A percentile compares a stretch with the other conserved stretches of the same genome.
Evolutionary conservation across 2,797 vertebrate genomes (phyloP).

Genomic region (Vireo griseus): DNA sequence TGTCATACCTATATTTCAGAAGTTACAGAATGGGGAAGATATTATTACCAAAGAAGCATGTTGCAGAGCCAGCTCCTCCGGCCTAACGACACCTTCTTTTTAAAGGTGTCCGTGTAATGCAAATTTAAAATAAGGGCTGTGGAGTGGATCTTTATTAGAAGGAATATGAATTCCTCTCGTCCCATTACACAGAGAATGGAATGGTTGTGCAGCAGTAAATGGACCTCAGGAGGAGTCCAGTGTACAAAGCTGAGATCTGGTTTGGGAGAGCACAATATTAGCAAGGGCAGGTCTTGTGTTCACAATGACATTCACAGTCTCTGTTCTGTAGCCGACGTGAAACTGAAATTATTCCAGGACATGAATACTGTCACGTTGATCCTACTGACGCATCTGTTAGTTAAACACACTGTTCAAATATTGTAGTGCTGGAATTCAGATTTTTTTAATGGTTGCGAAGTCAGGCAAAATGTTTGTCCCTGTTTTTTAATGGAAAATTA

Average conservation of each 20-base stretch:
- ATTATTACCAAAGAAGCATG: slow-evolving; percentile 85
- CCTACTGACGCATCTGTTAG: not conserved
- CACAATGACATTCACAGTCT: not conserved
- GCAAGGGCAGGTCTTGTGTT: not conserved
- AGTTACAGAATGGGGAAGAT: slow-evolving; percentile 88
- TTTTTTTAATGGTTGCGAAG: not conserved
- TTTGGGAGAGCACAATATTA: not conserved
- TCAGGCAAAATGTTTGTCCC: not conserved
- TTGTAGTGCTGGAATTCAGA: not conserved
- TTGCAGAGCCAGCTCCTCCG: slow-evolving; percentile 82
- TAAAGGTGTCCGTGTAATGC: slow-evolving; percentile 77
- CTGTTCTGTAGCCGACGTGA: not conserved
- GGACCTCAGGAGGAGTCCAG: not conserved
- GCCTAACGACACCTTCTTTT: slow-evolving; percentile 84
- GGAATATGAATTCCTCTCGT: not conserved
- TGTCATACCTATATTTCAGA: slow-evolving; percentile 97
- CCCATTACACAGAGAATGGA: not conserved
- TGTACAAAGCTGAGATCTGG: not conserved
- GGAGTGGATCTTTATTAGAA: slow-evolving; percentile 57
- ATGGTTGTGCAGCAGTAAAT: not conserved
- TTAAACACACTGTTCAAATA: not conserved
- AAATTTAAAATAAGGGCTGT: slow-evolving; percentile 73
- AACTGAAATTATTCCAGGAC: not conserved
- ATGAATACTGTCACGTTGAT: not conserved
- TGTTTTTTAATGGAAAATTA: not conserved